Percentiles rank a stretch among this genome's conserved stretches.
phyloP scores from a whole-genome alignment of 2,113 vertebrate species.

The Lasiurus borealis region DNA sequence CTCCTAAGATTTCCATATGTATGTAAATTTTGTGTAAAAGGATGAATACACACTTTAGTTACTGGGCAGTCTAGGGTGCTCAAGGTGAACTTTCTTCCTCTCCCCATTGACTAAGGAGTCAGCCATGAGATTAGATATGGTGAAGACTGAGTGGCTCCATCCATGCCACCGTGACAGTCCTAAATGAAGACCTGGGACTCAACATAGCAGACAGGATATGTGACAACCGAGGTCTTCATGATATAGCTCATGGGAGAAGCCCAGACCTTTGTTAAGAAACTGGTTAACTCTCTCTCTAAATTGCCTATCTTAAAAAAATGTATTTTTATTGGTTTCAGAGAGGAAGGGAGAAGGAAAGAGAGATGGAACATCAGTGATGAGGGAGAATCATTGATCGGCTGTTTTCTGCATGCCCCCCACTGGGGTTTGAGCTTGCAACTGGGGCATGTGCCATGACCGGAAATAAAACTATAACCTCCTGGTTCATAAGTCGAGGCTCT shows the following conservation, averaged over 20 bases:
- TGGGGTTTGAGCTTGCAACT: too few relatives aligned
- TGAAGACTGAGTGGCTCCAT: not conserved
- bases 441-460: too few relatives aligned
- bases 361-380: too few relatives aligned
- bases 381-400: too few relatives aligned
- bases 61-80: not conserved
- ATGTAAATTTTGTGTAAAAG: slow-evolving; percentile 4
- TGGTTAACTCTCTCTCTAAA: slow-evolving; percentile 1
- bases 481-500: too few relatives aligned
- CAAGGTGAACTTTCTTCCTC: slow-evolving; percentile 16
- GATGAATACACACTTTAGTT: slow-evolving; percentile 34
- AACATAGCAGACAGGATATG: not conserved
- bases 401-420: too few relatives aligned
- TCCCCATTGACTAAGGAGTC: not conserved
- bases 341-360: too few relatives aligned
- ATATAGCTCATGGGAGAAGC: not conserved
- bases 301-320: not conserved
- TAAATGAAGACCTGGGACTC: not conserved
- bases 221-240: rapidly evolving
- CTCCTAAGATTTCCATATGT: not conserved
- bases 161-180: not conserved
- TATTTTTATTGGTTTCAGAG: too few relatives aligned
- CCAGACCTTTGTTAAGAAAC: not conserved
- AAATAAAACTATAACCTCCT: too few relatives aligned
- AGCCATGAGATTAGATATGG: too few relatives aligned